Base-by-base conservation (phyloP, 2,797 vertebrate species). In the Takifugu ocellatus region DNA sequence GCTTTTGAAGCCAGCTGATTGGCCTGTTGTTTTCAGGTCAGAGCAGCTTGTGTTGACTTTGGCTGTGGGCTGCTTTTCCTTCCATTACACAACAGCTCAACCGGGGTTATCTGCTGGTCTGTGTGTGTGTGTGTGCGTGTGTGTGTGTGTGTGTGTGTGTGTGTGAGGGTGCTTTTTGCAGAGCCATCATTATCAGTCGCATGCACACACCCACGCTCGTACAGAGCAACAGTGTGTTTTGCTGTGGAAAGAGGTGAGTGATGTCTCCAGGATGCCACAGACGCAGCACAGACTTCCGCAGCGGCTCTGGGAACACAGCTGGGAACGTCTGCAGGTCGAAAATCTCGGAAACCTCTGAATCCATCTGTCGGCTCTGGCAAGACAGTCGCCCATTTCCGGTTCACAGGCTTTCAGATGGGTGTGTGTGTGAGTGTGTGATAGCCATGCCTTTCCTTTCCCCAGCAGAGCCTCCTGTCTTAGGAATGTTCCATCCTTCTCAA, bases 321-420 rank as follows among this genome's bases (percentile, higher is more conserved):
- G 81, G 87, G 84, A 89, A 86, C 66, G 71, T 87, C 79, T 84
- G 74, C 58, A 61, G 70, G 71, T 83, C 72, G 66, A 72, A 71
- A 64, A 81, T 77, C 66, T 82, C 74, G 76, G 75, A 83, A 79
- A 75, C 68, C 57, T 70, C 56, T 49, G 59, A 77, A 75, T 83
- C 75, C 17, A 67, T 73, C 77, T 68, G 64, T 59, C 3, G 31
- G 54, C 70, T 72, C 58, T 1, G 57, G 63, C 65, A 81, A 67
- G 74, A 85, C 78, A 73, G 70, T 72, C 74, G 10, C 49, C 70
- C 55, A 27, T 84, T 84, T 87, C 85, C 84, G 64, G 84, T 88
- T 89, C 87, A 87, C 87, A 88, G 74, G 78, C 80, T 75, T 83
- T 57, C 64, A 61, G 68, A 48, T 44, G 44, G 65, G 51, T 51